Conservation (phyloP, 2,113 vertebrate genomes). For the Cairina moschata region DNA sequence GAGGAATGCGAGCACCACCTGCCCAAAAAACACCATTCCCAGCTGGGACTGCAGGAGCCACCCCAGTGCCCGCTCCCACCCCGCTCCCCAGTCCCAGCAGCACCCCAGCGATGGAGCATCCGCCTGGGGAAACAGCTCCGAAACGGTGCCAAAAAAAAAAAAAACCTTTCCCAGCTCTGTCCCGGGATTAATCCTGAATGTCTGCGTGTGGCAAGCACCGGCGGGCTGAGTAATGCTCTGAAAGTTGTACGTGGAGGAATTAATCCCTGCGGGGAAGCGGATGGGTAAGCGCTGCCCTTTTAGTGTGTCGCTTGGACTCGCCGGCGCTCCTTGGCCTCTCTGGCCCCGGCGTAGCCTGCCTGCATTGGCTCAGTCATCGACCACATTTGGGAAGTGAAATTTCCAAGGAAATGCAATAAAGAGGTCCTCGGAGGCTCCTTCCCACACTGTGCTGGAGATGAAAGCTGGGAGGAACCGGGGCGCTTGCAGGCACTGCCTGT, state of each 20-base stretch:
- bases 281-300: background rate
- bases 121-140: background rate
- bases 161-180: background rate
- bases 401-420: constrained; percentile 33
- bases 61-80: background rate
- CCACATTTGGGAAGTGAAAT: background rate
- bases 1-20: background rate
- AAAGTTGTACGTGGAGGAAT: background rate
- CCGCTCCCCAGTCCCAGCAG: background rate
- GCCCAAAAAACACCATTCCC: background rate
- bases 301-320: background rate
- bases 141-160: too few species aligned
- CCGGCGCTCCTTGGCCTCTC: background rate
- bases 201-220: background rate
- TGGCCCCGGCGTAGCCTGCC: background rate
- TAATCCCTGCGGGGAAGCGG: background rate
- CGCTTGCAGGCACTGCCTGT: background rate
- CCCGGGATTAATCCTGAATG: background rate
- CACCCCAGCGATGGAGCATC: fast-evolving
- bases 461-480: background rate
- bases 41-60: background rate
- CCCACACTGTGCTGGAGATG: background rate
- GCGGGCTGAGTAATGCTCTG: background rate
- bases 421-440: background rate
- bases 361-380: background rate